Evolutionary conservation across 2,888 invertebrate genomes (phyloP), one percentile per base, ranked within the genome.

Genomic region (Endotricha flammealis): DNA sequence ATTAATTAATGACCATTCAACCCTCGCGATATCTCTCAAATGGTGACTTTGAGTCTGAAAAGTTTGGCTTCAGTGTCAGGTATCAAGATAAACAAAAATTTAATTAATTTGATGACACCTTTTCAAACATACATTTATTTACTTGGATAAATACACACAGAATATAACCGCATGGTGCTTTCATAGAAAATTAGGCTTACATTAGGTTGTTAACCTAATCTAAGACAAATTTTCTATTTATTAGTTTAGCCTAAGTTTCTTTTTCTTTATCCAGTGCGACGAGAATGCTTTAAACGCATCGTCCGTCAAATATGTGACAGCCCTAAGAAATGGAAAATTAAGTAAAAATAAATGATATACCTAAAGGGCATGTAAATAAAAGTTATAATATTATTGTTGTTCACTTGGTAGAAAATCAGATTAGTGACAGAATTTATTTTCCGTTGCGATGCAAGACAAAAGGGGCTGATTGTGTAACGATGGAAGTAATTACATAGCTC

Each of bases 1-100:
- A 86, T 85, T 82, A 85, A 86, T 83, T 83, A 86, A 82, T 80
- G 70, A 71, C 75, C 68, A 70, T 74, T 78, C 73, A 76, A 72
- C 73, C 73, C 66, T 58, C 59, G 56, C 59, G 59, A 73, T 75
- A 74, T 72, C 60, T 68, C 69, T 66, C 63, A 67, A 54, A 57
- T 61, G 57, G 61, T 45, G 57, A 63, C 64, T 71, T 74, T 64
- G 65, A 70, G 57, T 54, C 45, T 32, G 37, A 20, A 31, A 31
- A 31, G 14, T 12, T 25, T 32, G 13, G 13, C 9, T 13, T 25
- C 12, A 24, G 17, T 9, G n/a, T 33, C 12, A 27, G 17, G 17
- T 25, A 33, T 33, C 32, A 25, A 11, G 17, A 27, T 17, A 14
- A 24, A 11, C 7, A 24, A 22, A 30, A 14, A 14, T 14, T 14